Conservation (phyloP, 2,113 vertebrate species). For the Hippolais icterina region DNA sequence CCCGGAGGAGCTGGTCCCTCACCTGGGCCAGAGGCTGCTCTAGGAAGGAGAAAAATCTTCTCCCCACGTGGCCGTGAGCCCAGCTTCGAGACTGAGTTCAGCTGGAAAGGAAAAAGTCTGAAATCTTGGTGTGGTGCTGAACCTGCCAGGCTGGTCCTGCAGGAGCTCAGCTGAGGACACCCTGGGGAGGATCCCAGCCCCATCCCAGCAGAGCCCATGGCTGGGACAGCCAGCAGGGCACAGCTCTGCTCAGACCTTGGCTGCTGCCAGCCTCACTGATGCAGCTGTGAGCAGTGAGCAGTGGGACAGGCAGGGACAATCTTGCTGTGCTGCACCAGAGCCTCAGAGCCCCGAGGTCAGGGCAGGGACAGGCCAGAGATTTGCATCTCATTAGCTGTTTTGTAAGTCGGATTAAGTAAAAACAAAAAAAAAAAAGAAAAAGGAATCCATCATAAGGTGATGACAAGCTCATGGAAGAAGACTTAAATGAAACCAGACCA, state of each 20-base stretch:
- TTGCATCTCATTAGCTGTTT: neutral
- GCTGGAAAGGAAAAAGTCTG: too few relatives aligned
- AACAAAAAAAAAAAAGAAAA: too few relatives aligned
- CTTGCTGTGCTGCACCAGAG: neutral
- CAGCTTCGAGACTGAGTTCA: too few relatives aligned
- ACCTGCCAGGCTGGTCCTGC: neutral
- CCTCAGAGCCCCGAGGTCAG: neutral
- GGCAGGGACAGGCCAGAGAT: neutral
- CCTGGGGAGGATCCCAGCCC: neutral
- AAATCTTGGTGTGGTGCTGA: too few relatives aligned
- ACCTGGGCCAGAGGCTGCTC: too few relatives aligned
- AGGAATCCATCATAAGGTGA: neutral
- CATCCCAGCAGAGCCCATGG: fast-evolving
- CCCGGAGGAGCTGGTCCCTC: too few relatives aligned
- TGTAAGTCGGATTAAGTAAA: neutral
- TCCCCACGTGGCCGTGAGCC: too few relatives aligned
- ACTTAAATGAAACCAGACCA: fast-evolving
- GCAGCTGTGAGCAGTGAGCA: neutral
- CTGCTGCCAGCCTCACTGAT: fast-evolving
- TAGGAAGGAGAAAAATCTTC: too few relatives aligned
- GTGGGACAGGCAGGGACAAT: neutral
- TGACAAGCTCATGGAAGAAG: neutral
- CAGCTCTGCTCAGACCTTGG: neutral
- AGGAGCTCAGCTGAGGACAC: neutral
- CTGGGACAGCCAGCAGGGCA: neutral